Percentiles rank a stretch among this genome's conserved stretches.
phyloP scores from a whole-genome alignment of 2,888 invertebrate genomes.

The Caenorhabditis imperialis region DNA sequence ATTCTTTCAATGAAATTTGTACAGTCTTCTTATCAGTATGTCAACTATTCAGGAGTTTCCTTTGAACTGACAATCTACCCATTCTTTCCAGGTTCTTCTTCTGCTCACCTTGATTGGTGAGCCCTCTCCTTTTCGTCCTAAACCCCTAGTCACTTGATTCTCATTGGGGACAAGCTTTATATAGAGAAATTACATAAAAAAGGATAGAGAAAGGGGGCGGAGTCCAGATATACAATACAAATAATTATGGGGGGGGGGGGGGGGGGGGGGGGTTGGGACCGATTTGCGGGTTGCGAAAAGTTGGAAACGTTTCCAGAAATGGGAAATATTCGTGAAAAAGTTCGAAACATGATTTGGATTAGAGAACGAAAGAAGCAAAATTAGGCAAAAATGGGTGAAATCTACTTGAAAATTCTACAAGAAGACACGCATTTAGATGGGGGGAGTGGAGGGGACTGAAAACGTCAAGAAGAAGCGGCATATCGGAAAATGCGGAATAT shows the following conservation, averaged over 20 bases:
- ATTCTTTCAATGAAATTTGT: constrained; percentile 44
- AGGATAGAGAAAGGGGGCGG: constrained; percentile 1
- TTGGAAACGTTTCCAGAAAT: neutral
- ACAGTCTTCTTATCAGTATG: neutral
- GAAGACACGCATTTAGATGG: constrained; percentile 47
- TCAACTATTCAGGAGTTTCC: neutral
- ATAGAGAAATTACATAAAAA: constrained; percentile 16
- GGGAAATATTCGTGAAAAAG: too few relatives aligned
- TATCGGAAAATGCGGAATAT: constrained; percentile 39
- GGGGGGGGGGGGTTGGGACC: neutral
- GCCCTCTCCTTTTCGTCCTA: too few relatives aligned
- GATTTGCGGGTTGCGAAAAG: neutral
- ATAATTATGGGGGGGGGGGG: constrained; percentile 40
- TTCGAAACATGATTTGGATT: too few relatives aligned
- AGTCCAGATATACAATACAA: constrained; percentile 50
- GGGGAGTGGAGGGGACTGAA: constrained; percentile 17
- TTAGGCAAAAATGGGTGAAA: constrained; percentile 25
- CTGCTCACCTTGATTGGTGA: too few relatives aligned
- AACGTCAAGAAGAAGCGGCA: constrained; percentile 31
- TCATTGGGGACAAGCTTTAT: constrained; percentile 31
- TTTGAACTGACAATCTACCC: neutral
- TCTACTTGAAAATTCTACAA: constrained; percentile 54
- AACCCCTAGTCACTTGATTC: too few relatives aligned
- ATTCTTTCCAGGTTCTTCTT: too few relatives aligned
- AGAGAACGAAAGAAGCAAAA: neutral